Evolutionary conservation across 2,888 invertebrate species (phyloP).

Genomic region (Apotomis capreana): DNA sequence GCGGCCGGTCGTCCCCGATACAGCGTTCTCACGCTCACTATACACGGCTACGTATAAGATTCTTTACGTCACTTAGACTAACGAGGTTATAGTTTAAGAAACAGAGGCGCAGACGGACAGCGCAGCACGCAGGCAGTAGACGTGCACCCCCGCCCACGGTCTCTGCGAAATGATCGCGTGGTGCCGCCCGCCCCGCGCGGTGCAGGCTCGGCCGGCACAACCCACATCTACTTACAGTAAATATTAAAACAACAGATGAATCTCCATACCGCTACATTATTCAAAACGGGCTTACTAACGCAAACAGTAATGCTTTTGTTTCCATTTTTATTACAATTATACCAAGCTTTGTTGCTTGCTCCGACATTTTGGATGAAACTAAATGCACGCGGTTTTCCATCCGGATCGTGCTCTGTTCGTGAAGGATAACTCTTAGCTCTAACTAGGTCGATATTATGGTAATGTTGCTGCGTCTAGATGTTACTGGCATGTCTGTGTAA

Average conservation of each 20-base stretch:
- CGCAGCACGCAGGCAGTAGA: conserved; percentile 48
- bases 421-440: neutral
- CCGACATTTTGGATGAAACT: neutral
- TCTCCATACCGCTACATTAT: conserved; percentile 40
- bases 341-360: neutral
- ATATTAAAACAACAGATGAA: conserved; percentile 58
- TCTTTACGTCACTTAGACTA: conserved; percentile 74
- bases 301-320: conserved; percentile 24
- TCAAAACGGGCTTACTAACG: conserved; percentile 16
- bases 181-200: conserved; percentile 53
- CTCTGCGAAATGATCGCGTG: conserved; percentile 77
- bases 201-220: conserved; percentile 62
- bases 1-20: conserved; percentile 54
- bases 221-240: conserved; percentile 55
- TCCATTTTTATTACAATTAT: conserved; percentile 12
- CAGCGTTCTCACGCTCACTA: conserved; percentile 53
- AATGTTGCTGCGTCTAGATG: conserved; percentile 17
- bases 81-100: conserved; percentile 71
- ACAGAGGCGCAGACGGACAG: conserved; percentile 53
- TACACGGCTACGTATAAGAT: conserved; percentile 56
- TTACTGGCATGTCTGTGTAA: neutral
- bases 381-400: neutral
- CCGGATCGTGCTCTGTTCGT: neutral
- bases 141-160: conserved; percentile 71
- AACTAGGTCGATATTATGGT: conserved; percentile 29